Conservation (phyloP, 2,888 invertebrate genomes). For the Hanleya hanleyi region DNA sequence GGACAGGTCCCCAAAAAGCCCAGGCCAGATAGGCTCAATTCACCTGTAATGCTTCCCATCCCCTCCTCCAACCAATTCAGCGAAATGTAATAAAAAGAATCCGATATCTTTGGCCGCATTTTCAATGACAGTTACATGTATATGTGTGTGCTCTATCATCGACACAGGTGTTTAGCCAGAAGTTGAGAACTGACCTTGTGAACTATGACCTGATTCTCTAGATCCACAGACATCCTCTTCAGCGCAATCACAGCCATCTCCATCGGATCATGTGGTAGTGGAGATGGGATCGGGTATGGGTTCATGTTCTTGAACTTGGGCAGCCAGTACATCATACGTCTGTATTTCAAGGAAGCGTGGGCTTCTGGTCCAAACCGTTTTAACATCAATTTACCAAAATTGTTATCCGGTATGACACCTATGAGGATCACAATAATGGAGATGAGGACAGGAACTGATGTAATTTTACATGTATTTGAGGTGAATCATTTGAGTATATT, state of each 20-base stretch:
- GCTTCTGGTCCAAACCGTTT: constrained; percentile 88
- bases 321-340: constrained; percentile 79
- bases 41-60: no score
- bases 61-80: no score
- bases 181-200: constrained; percentile 50
- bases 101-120: no score
- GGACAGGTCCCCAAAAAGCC: no score
- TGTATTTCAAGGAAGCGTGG: constrained; percentile 75
- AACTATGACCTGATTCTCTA: constrained; percentile 78
- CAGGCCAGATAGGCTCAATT: no score
- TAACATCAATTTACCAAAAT: constrained; percentile 87
- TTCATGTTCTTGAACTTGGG: constrained; percentile 89
- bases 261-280: constrained; percentile 81
- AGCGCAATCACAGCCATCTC: constrained; percentile 89
- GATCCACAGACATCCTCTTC: constrained; percentile 88
- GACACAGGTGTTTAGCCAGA: no score
- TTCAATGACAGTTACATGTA: no score
- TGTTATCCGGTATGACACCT: constrained; percentile 93
- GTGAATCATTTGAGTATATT: no score
- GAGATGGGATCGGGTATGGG: constrained; percentile 73
- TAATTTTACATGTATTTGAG: no score
- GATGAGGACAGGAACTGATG: background rate
- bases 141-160: no score
- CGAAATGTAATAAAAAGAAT: no score
- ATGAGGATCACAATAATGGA: constrained; percentile 9